Percentiles rank a stretch among this genome's conserved stretches.
Evolutionary conservation across 2,113 vertebrate genomes (phyloP).

Genomic region (Dicrurus megarhynchus): DNA sequence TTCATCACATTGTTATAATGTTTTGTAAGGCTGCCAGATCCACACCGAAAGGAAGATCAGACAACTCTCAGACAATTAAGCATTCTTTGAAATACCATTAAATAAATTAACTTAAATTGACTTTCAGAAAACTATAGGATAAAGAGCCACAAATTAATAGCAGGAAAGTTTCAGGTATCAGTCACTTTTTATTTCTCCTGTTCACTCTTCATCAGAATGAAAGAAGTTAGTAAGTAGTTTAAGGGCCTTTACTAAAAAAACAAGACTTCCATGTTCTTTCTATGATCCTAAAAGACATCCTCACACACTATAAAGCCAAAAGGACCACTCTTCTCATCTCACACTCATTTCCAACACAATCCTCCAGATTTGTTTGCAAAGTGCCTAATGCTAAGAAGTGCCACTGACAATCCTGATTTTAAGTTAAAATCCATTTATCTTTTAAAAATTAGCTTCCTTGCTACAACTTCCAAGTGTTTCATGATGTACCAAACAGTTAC

Average conservation of each 20-base stretch:
- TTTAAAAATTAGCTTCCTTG: neutral
- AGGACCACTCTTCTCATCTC: neutral
- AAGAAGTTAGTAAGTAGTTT: neutral
- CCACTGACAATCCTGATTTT: neutral
- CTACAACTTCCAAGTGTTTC: neutral
- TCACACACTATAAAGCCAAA: neutral
- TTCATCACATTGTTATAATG: conserved; percentile 48
- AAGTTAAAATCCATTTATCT: neutral
- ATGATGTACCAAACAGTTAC: neutral
- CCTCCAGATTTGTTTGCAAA: neutral
- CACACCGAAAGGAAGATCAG: neutral
- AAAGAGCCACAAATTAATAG: neutral
- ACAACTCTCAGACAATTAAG: conserved; percentile 1
- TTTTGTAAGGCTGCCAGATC: conserved; percentile 31
- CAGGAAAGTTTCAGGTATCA: conserved; percentile 9
- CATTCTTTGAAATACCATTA: conserved; percentile 34
- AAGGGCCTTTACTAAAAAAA: neutral
- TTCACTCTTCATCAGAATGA: neutral
- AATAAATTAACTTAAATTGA: conserved; percentile 50
- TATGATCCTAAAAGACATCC: neutral
- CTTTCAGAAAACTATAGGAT: neutral
- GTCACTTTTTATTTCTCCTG: neutral
- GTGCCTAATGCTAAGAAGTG: neutral
- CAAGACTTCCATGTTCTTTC: neutral
- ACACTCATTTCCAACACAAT: neutral